phyloP scores from a whole-genome alignment of 2,888 invertebrate genomes.

The Merodon equestris region DNA sequence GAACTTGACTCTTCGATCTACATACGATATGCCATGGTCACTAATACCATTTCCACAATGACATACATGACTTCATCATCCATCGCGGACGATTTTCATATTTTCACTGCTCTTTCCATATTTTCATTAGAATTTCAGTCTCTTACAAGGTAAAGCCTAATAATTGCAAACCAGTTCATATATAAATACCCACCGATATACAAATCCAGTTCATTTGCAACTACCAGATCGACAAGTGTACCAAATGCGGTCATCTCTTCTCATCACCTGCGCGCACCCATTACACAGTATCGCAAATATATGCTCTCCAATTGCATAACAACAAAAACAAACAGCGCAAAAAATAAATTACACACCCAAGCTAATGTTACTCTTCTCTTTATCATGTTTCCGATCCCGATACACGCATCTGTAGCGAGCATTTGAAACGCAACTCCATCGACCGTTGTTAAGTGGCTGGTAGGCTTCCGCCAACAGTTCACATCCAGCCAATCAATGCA shows the following conservation, averaged over 20 bases:
- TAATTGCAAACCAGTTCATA: constrained; percentile 26
- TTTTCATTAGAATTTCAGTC: constrained; percentile 18
- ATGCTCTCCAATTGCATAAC: constrained; percentile 58
- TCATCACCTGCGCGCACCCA: constrained; percentile 37
- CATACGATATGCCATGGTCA: neutral
- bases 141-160: constrained; percentile 17
- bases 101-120: constrained; percentile 34
- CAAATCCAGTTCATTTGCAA: constrained; percentile 62
- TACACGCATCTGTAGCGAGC: constrained; percentile 12
- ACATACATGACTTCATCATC: no score
- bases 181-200: constrained; percentile 6
- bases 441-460: constrained; percentile 31
- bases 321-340: constrained; percentile 33
- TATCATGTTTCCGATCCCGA: constrained; percentile 11
- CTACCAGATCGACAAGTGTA: constrained; percentile 50
- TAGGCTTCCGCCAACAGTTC: constrained; percentile 54
- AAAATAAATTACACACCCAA: constrained; percentile 16
- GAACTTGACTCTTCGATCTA: constrained; percentile 53
- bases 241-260: constrained; percentile 58
- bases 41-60: constrained; percentile 2
- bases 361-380: constrained; percentile 32
- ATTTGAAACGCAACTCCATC: constrained; percentile 50
- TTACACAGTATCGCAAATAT: constrained; percentile 21
- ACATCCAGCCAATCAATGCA: constrained; percentile 41
- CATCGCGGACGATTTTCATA: constrained; percentile 22